Percentiles rank a stretch among this genome's conserved stretches.
Evolutionary conservation across 64 coral and sea anemone species (phyloP).

Genomic region (Montipora foliosa): DNA sequence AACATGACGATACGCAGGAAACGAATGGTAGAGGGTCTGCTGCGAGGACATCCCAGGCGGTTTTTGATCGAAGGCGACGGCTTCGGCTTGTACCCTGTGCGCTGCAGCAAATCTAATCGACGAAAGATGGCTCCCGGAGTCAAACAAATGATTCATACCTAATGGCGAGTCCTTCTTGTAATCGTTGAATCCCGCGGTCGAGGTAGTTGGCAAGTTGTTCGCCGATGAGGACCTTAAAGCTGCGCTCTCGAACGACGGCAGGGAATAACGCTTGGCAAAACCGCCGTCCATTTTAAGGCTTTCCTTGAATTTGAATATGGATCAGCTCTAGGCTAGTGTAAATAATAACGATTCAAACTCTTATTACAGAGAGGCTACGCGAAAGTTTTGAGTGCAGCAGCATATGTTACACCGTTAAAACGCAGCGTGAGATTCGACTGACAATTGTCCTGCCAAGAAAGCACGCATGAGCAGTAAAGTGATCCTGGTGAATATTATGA

Average conservation of each 20-base stretch:
- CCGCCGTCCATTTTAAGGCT: constrained; percentile 87
- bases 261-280: constrained; percentile 79
- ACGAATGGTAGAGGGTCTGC: constrained; percentile 95
- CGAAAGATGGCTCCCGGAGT: constrained; percentile 86
- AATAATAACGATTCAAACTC: constrained; percentile 87
- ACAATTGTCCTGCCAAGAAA: constrained; percentile 90
- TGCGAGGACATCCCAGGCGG: constrained; percentile 87
- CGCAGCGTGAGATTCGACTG: constrained; percentile 85
- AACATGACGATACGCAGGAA: constrained; percentile 95
- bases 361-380: constrained; percentile 95
- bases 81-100: constrained; percentile 79
- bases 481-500: constrained; percentile 96
- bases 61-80: constrained; percentile 92
- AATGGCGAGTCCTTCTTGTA: constrained; percentile 79
- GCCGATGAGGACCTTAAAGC: constrained; percentile 58
- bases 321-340: constrained; percentile 87
- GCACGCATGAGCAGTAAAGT: constrained; percentile 86
- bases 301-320: constrained; percentile 91
- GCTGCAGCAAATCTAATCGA: constrained; percentile 86
- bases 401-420: constrained; percentile 99
- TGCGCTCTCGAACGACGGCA: constrained; percentile 74
- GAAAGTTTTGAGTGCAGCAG: constrained; percentile 90
- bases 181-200: constrained; percentile 71
- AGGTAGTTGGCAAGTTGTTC: constrained; percentile 62
- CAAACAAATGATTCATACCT: constrained; percentile 93